Conservation (phyloP, 2,797 vertebrate genomes). For the Gallinago stenura region DNA sequence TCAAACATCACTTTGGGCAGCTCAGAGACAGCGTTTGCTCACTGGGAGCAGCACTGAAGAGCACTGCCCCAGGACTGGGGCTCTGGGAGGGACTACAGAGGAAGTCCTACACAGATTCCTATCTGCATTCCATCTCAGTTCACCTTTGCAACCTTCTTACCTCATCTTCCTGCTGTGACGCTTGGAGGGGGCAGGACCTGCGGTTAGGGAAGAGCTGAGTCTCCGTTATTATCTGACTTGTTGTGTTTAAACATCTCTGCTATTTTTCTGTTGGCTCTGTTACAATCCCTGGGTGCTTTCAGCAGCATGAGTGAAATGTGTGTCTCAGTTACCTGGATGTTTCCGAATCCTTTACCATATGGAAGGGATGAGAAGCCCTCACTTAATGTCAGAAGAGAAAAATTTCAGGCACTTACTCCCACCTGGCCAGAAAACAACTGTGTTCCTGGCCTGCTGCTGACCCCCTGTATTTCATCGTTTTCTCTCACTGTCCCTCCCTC, state of each 20-base stretch:
- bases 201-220: neutral
- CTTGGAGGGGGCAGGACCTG: neutral
- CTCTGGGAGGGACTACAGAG: neutral
- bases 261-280: neutral
- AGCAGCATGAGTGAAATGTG: neutral
- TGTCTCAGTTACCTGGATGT: neutral
- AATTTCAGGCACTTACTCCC: neutral
- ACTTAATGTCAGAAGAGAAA: neutral
- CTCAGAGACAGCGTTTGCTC: neutral
- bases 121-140: fast-evolving
- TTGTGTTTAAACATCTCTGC: neutral
- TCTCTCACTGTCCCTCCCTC: neutral
- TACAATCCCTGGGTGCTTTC: neutral
- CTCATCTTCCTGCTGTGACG: neutral
- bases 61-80: neutral
- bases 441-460: neutral
- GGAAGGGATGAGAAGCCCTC: neutral
- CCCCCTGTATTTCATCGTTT: neutral
- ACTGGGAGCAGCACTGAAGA: neutral
- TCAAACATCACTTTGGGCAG: neutral
- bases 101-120: neutral
- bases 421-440: neutral
- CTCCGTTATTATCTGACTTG: neutral
- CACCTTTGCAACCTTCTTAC: neutral
- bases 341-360: neutral